phyloP scores from a whole-genome alignment of 1,140 invertebrate species.

The Centruroides vittatus region DNA sequence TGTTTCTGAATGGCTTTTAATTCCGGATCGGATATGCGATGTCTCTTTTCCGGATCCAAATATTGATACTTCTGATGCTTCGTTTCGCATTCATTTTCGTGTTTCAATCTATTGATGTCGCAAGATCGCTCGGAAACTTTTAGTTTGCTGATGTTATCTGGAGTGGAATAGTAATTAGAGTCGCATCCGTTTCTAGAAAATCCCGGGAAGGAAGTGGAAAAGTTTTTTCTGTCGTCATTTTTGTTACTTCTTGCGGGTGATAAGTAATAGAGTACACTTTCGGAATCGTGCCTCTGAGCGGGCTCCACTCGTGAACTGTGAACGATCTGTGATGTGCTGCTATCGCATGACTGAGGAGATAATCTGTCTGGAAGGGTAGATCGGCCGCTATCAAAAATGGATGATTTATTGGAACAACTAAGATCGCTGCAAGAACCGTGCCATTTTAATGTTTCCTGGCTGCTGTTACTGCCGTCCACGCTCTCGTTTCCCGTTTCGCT shows the following conservation, averaged over 20 bases:
- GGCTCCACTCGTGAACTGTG: conserved; percentile 63
- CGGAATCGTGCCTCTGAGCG: conserved; percentile 62
- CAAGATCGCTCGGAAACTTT: too few species aligned
- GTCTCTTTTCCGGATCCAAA: conserved; percentile 57
- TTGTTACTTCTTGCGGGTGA: too few species aligned
- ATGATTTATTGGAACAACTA: conserved; percentile 28
- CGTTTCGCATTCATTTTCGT: too few species aligned
- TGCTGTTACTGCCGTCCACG: conserved; percentile 34
- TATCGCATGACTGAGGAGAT: conserved; percentile 28
- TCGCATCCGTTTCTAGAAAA: too few species aligned
- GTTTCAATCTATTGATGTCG: too few species aligned
- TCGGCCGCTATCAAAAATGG: conserved; percentile 17
- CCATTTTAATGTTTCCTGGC: conserved; percentile 44
- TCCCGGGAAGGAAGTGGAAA: too few species aligned
- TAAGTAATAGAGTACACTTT: conserved; percentile 51
- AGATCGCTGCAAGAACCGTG: conserved; percentile 61
- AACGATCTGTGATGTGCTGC: conserved; percentile 41
- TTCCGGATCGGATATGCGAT: conserved; percentile 53
- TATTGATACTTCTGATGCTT: too few species aligned
- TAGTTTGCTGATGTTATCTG: too few species aligned
- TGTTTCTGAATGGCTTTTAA: conserved; percentile 77
- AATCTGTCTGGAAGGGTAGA: conserved; percentile 17
- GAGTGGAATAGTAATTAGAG: too few species aligned
- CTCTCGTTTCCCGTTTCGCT: conserved; percentile 28
- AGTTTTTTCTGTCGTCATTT: too few species aligned